Evolutionary conservation across 2,113 vertebrate genomes (phyloP), one percentile per base, ranked within the genome.

Genomic region (Epinephelus lanceolatus): DNA sequence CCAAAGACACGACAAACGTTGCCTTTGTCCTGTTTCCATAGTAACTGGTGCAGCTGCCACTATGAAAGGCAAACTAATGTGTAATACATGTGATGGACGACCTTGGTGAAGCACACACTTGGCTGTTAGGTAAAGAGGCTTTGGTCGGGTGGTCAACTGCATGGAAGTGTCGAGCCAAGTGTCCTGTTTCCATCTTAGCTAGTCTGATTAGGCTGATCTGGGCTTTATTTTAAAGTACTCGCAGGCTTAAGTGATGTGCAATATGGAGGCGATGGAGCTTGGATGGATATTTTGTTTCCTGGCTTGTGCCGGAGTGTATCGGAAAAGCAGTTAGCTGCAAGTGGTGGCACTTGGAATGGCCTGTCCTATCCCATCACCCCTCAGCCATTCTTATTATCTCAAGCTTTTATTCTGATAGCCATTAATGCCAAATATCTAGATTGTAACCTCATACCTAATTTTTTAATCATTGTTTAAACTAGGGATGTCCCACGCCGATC

Each of bases 371-470:
- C 70, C 77, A 75, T 47, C 40, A 70, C 63, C 60, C 49, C 80
- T 55, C 45, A 30, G n/a, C 51, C 84, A 71, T 88, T 73, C 53
- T 77, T 55, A 60, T 71, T 77, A 55, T 77, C 15, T 55, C 9
- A 27, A 68, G 67, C 56, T 77, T 81, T 81, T 65, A 53, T 71
- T 78, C 45, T 74, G 69, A 68, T 70, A 45, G 82, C 84, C 86
- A 90, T 91, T 92, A 91, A 90, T 86, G 77, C 18, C 47, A 59
- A 37, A 61, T 47, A 57, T 71, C 17, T 72, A 51, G 30, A 67
- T 17, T 56, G 1, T 37, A 53, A 17, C 27, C 47, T 62, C 77
- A 33, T 52, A 89, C 83, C 71, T 25, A 23, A 19, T 3, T 68
- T 65, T 76, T 78, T n/a, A 2, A 12, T 40, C 18, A 18, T 12